Base-by-base conservation (phyloP, 2,113 vertebrate species). In the Oostethus manadensis region DNA sequence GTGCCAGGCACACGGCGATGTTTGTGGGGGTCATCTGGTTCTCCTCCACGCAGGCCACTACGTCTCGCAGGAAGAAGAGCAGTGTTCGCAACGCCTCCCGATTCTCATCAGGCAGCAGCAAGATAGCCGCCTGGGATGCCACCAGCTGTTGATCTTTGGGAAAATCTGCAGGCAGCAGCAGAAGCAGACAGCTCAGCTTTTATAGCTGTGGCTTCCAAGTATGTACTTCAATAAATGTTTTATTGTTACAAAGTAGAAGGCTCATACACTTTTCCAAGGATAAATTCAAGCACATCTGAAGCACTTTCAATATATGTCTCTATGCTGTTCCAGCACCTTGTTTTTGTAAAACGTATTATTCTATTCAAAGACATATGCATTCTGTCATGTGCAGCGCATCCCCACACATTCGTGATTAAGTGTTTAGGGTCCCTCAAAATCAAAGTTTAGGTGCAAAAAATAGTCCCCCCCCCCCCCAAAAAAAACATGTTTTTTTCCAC, bases 21-120 rank as follows among this genome's bases (percentile, higher is more conserved):
- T 96, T 96, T 43, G 91, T 92, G 1, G 92, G 92, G 10, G 92
- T 96, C 94, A 96, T 96, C 69, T 95, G 93, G 78, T 95, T 96
- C 56, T 93, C 90, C 2, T 89, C 86, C 62, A 90, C 89, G 48
- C 88, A 89, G 66, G 89, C 82, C 38, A 92, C 92, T 16, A 95
- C 93, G 20, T 94, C 93, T 7, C 81, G 48, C 45, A 96, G 86
- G 77, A 96, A 93, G 80, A 84, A 86, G 10, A 95, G 89, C 35
- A 95, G 88, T 20, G 88, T 90, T 53, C 89, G 88, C 79, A 96
- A 81, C 44, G 92, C 93, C 63, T 93, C 90, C 51, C 89, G 55
- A 70, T 92, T 92, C 87, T 95, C 94, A 22, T 93, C 92, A 0
- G 92, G 93, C 50, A 96, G 91, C 5, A 94, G 86, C 65, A 93